A percentile compares a stretch with the other conserved stretches of the same genome.
Conservation (phyloP, 2,888 invertebrate species). For the Neria commutata region DNA sequence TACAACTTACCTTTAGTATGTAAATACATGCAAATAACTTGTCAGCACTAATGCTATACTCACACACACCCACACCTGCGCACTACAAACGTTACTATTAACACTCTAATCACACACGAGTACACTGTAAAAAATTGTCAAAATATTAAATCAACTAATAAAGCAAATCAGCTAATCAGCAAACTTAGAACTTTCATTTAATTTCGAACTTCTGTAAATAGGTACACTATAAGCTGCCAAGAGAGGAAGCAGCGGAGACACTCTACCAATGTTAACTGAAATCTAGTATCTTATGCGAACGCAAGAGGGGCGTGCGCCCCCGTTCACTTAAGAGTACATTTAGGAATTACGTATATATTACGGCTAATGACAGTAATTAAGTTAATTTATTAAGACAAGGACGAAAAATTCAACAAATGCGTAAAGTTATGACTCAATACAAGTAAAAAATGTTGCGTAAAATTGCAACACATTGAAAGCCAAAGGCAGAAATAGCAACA, state of each 20-base stretch:
- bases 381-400: background rate
- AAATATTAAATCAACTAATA: too few species aligned
- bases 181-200: too few species aligned
- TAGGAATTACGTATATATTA: too few species aligned
- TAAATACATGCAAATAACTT: too few species aligned
- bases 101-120: too few species aligned
- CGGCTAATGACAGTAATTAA: too few species aligned
- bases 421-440: background rate
- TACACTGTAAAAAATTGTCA: background rate
- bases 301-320: background rate
- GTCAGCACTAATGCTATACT: too few species aligned
- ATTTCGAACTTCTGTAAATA: too few species aligned
- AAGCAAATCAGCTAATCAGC: too few species aligned
- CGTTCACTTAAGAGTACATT: background rate
- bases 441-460: background rate
- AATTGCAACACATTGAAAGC: background rate
- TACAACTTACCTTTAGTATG: too few species aligned
- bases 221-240: constrained; percentile 7
- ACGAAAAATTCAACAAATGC: background rate
- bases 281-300: background rate
- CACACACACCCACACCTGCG: too few species aligned
- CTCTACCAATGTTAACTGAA: constrained; percentile 15
- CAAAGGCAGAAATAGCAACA: background rate
- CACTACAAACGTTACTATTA: too few species aligned
- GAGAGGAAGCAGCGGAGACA: constrained; percentile 1